These are phyloP conservation scores for Andinoacara biseriatus DNA, from an alignment of 2,113 vertebrate species.

Conservation along the genomic window DNA sequence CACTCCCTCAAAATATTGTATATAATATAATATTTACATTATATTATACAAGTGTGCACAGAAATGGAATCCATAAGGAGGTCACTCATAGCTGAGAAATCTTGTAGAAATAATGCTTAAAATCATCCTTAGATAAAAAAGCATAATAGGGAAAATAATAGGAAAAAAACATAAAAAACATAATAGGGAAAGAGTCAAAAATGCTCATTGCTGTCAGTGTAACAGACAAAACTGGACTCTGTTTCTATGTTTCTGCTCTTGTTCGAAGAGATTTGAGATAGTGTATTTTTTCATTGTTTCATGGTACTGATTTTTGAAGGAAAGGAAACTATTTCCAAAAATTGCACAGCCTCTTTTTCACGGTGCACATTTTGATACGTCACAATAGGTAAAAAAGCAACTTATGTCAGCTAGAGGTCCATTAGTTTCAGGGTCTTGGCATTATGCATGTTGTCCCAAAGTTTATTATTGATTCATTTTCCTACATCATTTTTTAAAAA, in stretches of 20 bases:
- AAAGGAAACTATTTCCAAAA: not conserved
- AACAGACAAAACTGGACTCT: not conserved
- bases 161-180: too few relatives aligned
- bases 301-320: not conserved
- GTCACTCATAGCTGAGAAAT: not conserved
- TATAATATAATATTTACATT: not conserved
- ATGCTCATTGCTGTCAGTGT: not conserved
- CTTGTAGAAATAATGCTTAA: rapidly evolving
- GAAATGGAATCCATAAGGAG: not conserved
- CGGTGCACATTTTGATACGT: not conserved
- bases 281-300: not conserved
- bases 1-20: not conserved
- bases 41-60: not conserved
- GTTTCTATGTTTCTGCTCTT: not conserved
- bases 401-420: too few relatives aligned
- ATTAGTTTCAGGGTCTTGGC: not conserved
- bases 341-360: not conserved
- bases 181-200: not conserved
- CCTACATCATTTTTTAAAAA: not conserved
- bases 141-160: not conserved
- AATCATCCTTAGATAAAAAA: not conserved
- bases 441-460: not conserved
- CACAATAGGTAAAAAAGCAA: not conserved
- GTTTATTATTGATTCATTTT: not conserved
- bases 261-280: not conserved